Base-by-base conservation (phyloP, 2,113 vertebrate genomes). In the Pterocles orientalis region DNA sequence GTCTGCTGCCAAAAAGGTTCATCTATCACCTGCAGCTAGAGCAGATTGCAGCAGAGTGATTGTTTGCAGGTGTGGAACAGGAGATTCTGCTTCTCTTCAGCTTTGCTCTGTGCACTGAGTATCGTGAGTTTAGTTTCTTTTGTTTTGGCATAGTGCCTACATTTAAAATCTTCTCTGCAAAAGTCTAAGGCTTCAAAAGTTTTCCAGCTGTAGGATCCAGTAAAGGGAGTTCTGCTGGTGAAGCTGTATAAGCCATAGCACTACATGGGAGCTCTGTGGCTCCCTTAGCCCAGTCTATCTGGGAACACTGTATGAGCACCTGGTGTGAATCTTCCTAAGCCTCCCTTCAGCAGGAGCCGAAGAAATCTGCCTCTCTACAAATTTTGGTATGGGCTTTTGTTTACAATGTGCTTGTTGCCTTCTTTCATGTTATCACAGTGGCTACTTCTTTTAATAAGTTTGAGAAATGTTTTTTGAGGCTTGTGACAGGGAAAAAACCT, bases 21-120 rank as follows among this genome's bases (percentile, higher is more conserved):
- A 83, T 95, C 76, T 43, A 66, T 94, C 90, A 94, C 85, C 90
- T 83, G 64, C 64, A 92, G 71, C 47, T 83, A 88, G 24, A 88
- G 68, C 39, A 94, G 51, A 86, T 78, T 94, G 58, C 68, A 75
- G 60, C 26, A 31, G n/a, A 69, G 57, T 24, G 34, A 81, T 18
- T n/a, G 34, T 56, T 78, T 86, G 68, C 73, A 91, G 57, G 61
- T 85, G 51, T 56, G 57, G 56, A 95, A 58, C 0, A 1, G 33
- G 33, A 65, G 33, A 79, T 89, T 82, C 69, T 89, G 36, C 26
- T 78, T 69, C 70, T 71, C 41, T 87, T 84, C 5, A 4, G 31
- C 39, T 89, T 84, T 84, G 33, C 33, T 81, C 2, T 64, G 14
- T 68, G 72, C 89, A 71, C 16, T 12, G 8, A 68, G 28, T 21